Evolutionary conservation across 2,888 invertebrate species (phyloP), one percentile per base, ranked within the genome.

Genomic region (Ormyrus nitidulus): DNA sequence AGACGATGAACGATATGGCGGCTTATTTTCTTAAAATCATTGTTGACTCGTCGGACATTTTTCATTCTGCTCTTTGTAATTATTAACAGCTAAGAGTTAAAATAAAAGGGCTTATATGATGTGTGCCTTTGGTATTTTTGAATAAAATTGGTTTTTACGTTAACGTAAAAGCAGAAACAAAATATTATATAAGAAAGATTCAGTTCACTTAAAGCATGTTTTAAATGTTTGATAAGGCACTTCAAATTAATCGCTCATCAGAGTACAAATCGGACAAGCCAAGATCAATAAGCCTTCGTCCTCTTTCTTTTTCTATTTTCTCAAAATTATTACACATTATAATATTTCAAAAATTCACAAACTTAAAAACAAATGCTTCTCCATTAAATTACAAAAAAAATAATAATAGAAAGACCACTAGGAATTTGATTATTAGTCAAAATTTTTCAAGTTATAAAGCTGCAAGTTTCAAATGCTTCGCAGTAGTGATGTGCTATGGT

Each of bases 151-250:
- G 9, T 54, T 61, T 11, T 0, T 46, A 44, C 7, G 34, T 44
- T 13, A n/a, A 46, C 6, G 11, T 62, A 49, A 69, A 64, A 34
- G 34, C 34, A 64, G 49, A 65, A 61, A 51, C 19, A 77, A 78
- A 54, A 54, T 53, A 54, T 6, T 54, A 58, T 4, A 34, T 34
- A 34, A 34, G 4, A 34, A 34, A 34, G 69, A 54, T 49, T 58
- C 44, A 53, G 70, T 75, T 74, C 13, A 34, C 54, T 46, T 9
- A 79, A 74, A 58, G 46, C 59, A 53, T 11, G 49, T 75, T 75
- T 49, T 13, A 68, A 58, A 66, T 7, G 51, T 62, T 80, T 56
- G 10, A 70, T 80, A 80, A 80, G 80, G 77, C 80, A 80, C 80
- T 78, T 80, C 8, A 80, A 80, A 77, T 72, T 56, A 80, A 72